Base-by-base conservation (phyloP, 2,797 vertebrate genomes). In the Harpagifer antarcticus region DNA sequence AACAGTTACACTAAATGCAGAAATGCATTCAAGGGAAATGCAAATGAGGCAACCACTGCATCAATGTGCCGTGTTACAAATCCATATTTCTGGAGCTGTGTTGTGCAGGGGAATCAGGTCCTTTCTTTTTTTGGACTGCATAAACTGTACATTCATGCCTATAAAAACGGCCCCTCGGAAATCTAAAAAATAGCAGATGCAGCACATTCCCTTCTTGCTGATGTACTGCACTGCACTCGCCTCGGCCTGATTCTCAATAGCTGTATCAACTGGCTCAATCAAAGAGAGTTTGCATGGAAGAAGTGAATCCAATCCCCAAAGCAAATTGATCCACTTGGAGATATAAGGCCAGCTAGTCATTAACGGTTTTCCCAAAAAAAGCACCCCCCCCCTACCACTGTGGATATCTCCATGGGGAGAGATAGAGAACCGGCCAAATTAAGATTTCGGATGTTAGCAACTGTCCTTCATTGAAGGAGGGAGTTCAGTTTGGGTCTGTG, bases 321-420 rank as follows among this genome's bases (percentile, higher is more conserved):
- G 76, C 63, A 13, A 91, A 90, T 77, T 88, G 80, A 86, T 84
- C 74, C 56, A 85, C 77, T 86, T 86, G 72, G 76, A 80, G 74
- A 84, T 90, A 80, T 73, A 81, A 85, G 79, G 76, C 64, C 78
- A 58, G 83, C 64, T 37, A 78, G 76, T 83, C 75, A 74, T 89
- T 89, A 85, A 89, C 84, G 88, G 84, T 89, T 74, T 56, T 76
- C 72, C 83, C 45, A 75, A 86, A 85, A 90, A 83, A 59, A 66
- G 56, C 67, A 61, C 54, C 54, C 54, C 20, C 58, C 59, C 12
- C 14, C 47, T 62, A 72, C 72, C 52, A 9, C 61, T 65, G 63
- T 40, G 52, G 19, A 54, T 76, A 54, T 59, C 14, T 84, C 88
- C 54, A 20, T 0, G 0, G 76, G 40, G 68, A 59, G 50, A 71